Evolutionary conservation across 2,888 invertebrate genomes (phyloP).

Genomic region (Alsophila aescularia): DNA sequence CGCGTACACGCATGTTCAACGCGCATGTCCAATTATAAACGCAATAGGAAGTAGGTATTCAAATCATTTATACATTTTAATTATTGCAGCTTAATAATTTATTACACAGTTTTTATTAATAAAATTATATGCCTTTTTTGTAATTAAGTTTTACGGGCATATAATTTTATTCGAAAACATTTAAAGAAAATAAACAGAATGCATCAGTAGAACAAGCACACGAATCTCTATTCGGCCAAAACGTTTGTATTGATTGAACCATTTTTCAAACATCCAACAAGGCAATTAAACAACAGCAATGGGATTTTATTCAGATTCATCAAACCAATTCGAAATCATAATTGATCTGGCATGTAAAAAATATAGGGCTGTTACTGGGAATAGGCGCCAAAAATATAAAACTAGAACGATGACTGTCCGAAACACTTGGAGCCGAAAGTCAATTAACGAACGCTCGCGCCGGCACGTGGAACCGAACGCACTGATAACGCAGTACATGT

Average conservation of each 20-base stretch:
- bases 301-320: conserved; percentile 83
- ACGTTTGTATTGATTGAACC: conserved; percentile 64
- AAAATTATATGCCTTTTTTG: neutral
- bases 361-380: conserved; percentile 78
- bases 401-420: conserved; percentile 81
- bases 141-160: neutral
- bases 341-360: conserved; percentile 83
- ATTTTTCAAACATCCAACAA: conserved; percentile 78
- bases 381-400: conserved; percentile 82
- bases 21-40: conserved; percentile 67
- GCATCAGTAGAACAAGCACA: conserved; percentile 5
- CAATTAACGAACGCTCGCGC: conserved; percentile 69
- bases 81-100: neutral
- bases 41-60: conserved; percentile 25
- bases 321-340: conserved; percentile 83
- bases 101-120: neutral
- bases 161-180: too few species aligned
- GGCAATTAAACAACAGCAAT: conserved; percentile 81
- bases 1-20: conserved; percentile 75
- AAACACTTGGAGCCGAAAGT: conserved; percentile 76
- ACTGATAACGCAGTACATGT: conserved; percentile 41
- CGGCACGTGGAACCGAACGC: conserved; percentile 66
- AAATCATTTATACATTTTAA: conserved; percentile 7
- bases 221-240: conserved; percentile 8
- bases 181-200: neutral